Evolutionary conservation across 2,797 vertebrate genomes (phyloP), one percentile per base, ranked within the genome.

Genomic region (Gadopsis marmoratus): DNA sequence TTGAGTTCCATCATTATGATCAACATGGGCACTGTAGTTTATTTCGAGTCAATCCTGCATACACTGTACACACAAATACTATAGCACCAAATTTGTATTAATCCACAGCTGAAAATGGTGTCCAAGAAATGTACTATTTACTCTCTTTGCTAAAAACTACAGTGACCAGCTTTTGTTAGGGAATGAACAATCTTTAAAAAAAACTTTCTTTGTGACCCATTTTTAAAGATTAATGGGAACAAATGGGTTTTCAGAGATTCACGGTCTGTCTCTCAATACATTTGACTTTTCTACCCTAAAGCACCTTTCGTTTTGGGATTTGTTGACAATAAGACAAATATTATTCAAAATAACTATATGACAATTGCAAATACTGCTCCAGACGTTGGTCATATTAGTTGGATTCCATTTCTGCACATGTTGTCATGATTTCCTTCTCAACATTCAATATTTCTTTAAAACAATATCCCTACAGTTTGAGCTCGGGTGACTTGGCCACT

Each of bases 291-390:
- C 26, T 26, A 26, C 26, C 26, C 26, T 26, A 26, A 26, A 26
- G 8, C 31, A 10, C 19, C 65, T 78, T 26, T 43, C 2, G 31
- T 65, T 78, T 35, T 43, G 5, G 19, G 33, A 62, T 76, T 51
- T 59, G 31, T 48, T 43, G 39, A 31, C 26, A 55, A 16, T 13
- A 21, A 43, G 11, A 39, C 23, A 37, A 55, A n/a, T 16, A 26
- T 63, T 19, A 23, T 60, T 4, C 26, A n/a, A 37, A 14, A 3
- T 35, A 45, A 51, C 7, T n/a, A 64, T 53, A 59, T 58, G 13
- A 29, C 8, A 50, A n/a, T 41, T 41, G 19, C 14, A 33, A 60
- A 41, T 26, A 35, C 39, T 48, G 3, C 8, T 50, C 19, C 8
- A 31, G 16, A 59, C 19, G 16, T 39, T 23, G 6, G 11, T n/a